These are phyloP conservation scores for Monochamus alternatus DNA, from an alignment of 2,888 invertebrate genomes.

Conservation along the genomic window DNA sequence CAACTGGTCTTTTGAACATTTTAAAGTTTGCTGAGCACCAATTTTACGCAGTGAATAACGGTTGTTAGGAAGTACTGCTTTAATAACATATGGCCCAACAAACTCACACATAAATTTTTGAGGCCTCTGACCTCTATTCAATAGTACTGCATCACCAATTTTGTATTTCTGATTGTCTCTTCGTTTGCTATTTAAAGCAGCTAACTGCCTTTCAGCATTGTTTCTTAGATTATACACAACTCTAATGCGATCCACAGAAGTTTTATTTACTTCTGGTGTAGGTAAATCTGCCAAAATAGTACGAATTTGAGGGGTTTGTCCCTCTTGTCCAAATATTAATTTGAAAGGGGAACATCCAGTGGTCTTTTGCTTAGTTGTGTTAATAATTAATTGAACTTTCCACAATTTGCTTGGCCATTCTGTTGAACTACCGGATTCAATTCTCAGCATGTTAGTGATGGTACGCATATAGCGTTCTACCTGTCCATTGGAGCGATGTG, in stretches of 20 bases:
- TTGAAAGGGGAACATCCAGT: conserved; percentile 43
- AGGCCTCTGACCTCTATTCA: conserved; percentile 22
- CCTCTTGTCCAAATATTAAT: conserved; percentile 42
- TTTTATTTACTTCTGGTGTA: conserved; percentile 11
- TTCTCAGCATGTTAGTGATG: conserved; percentile 30
- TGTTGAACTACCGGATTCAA: conserved; percentile 38
- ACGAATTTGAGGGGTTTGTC: conserved; percentile 44
- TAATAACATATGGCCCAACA: conserved; percentile 32
- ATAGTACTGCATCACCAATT: conserved; percentile 38
- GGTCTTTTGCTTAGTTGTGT: conserved; percentile 46
- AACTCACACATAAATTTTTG: conserved; percentile 21
- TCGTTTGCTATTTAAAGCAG: conserved; percentile 34
- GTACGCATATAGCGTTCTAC: conserved; percentile 47
- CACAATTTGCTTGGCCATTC: conserved; percentile 44
- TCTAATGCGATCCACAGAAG: conserved; percentile 19
- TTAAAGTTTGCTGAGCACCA: conserved; percentile 18
- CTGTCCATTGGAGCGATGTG: conserved; percentile 46
- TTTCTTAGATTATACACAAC: conserved; percentile 25
- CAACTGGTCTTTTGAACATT: conserved; percentile 40
- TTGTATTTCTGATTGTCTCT: conserved; percentile 29
- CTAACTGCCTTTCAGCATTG: conserved; percentile 31
- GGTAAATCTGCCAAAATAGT: conserved; percentile 37
- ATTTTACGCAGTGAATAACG: conserved; percentile 20
- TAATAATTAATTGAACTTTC: conserved; percentile 37
- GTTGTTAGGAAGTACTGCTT: too few relatives aligned